phyloP scores from a whole-genome alignment of 1,140 invertebrate species.

The Neodiprion virginianus region DNA sequence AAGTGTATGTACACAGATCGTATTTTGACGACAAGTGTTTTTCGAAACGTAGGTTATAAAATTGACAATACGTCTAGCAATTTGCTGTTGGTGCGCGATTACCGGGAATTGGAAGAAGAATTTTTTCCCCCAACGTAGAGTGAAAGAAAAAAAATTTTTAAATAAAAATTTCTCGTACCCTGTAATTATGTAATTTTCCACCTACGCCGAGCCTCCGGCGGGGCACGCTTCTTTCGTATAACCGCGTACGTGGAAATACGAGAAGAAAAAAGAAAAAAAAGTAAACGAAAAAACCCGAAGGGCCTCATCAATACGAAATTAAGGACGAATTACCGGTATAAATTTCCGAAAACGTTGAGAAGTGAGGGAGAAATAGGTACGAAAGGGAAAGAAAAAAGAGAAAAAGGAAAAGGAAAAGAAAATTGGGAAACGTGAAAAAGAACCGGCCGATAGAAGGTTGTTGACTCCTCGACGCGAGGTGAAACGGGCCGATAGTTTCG shows the following conservation, averaged over 20 bases:
- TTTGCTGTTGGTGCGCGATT: slow-evolving; percentile 23
- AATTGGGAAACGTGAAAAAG: background rate
- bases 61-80: too few species aligned
- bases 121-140: background rate
- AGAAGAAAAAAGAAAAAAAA: background rate
- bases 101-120: slow-evolving; percentile 21
- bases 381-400: background rate
- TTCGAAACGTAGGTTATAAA: too few species aligned
- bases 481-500: background rate
- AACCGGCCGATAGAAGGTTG: background rate
- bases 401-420: background rate
- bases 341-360: too few species aligned
- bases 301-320: slow-evolving; percentile 5
- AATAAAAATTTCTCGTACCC: slow-evolving; percentile 35
- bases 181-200: slow-evolving; percentile 40
- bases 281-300: background rate
- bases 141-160: slow-evolving; percentile 28
- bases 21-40: too few species aligned
- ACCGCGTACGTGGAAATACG: background rate
- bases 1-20: too few species aligned
- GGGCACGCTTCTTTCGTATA: background rate
- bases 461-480: background rate
- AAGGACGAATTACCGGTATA: background rate
- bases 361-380: too few species aligned
- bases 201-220: slow-evolving; percentile 23